phyloP scores from a whole-genome alignment of 2,888 invertebrate genomes.

The Deroplatys truncata region DNA sequence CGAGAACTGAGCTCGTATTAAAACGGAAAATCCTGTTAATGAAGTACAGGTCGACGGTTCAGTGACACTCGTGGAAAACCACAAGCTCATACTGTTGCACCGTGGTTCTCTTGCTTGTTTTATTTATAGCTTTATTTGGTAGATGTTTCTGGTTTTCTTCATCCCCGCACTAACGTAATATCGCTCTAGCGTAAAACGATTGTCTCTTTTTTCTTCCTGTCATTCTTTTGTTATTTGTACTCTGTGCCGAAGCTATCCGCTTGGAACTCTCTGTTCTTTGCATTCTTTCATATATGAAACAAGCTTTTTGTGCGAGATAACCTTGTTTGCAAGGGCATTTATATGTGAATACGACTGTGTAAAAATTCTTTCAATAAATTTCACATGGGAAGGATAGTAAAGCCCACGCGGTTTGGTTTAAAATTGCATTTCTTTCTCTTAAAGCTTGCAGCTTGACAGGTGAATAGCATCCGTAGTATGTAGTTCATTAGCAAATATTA shows the following conservation, averaged over 20 bases:
- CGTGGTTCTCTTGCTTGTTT: background rate
- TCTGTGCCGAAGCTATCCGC: background rate
- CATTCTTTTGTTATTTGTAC: background rate
- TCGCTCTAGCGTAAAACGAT: background rate
- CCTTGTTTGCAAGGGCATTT: background rate
- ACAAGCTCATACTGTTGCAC: background rate
- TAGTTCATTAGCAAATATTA: no score
- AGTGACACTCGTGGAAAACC: background rate
- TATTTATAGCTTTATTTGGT: background rate
- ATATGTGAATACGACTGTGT: background rate
- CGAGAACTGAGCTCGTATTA: background rate
- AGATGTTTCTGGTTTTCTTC: background rate
- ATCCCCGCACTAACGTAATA: background rate
- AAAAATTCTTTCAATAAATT: background rate
- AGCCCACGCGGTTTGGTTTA: background rate
- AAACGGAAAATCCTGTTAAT: background rate
- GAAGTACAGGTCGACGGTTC: background rate
- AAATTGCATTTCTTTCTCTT: no score
- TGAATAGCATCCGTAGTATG: no score
- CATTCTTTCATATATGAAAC: background rate
- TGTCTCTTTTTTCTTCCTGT: background rate
- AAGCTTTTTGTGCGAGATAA: background rate
- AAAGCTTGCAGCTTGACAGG: no score
- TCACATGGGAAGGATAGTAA: background rate
- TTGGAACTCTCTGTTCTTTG: background rate